Percentiles rank a stretch among this genome's conserved stretches.
Evolutionary conservation across 2,888 invertebrate genomes (phyloP).

Genomic region (Cotesia congregata): DNA sequence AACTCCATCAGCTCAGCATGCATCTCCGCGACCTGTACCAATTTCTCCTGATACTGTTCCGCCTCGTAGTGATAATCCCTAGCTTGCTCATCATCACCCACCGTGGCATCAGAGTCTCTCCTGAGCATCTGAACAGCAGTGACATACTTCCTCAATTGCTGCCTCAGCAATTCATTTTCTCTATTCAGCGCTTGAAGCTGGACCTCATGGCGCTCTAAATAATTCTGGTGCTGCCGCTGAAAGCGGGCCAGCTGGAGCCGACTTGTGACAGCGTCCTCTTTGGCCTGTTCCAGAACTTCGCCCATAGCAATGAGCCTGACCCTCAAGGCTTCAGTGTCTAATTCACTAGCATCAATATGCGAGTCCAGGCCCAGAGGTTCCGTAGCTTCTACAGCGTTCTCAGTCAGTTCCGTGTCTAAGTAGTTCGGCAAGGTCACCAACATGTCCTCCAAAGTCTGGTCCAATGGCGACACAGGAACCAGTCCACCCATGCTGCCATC

Average conservation of each 20-base stretch:
- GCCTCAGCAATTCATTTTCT: conserved; percentile 87
- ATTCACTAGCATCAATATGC: conserved; percentile 55
- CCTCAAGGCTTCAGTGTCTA: conserved; percentile 59
- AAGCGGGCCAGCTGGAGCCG: conserved; percentile 63
- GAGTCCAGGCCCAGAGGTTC: conserved; percentile 59
- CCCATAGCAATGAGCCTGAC: conserved; percentile 60
- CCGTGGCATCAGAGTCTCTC: conserved; percentile 70
- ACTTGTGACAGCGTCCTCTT: conserved; percentile 64
- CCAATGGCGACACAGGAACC: conserved; percentile 66
- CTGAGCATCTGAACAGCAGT: conserved; percentile 89
- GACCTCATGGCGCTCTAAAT: conserved; percentile 65
- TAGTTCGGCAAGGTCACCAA: conserved; percentile 65
- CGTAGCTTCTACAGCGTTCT: conserved; percentile 63
- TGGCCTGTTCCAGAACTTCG: conserved; percentile 64
- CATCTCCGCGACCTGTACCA: conserved; percentile 95
- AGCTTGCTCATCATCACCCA: conserved; percentile 62
- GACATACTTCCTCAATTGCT: conserved; percentile 88
- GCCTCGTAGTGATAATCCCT: conserved; percentile 78
- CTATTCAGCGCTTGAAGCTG: conserved; percentile 77
- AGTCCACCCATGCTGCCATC: conserved; percentile 65
- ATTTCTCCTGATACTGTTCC: conserved; percentile 85
- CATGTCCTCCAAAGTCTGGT: conserved; percentile 65
- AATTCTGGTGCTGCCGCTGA: conserved; percentile 67
- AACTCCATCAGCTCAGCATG: conserved; percentile 95
- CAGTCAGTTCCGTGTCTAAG: conserved; percentile 64